Evolutionary conservation across 2,797 vertebrate genomes (phyloP).

Genomic region (Poliocrania exsul): DNA sequence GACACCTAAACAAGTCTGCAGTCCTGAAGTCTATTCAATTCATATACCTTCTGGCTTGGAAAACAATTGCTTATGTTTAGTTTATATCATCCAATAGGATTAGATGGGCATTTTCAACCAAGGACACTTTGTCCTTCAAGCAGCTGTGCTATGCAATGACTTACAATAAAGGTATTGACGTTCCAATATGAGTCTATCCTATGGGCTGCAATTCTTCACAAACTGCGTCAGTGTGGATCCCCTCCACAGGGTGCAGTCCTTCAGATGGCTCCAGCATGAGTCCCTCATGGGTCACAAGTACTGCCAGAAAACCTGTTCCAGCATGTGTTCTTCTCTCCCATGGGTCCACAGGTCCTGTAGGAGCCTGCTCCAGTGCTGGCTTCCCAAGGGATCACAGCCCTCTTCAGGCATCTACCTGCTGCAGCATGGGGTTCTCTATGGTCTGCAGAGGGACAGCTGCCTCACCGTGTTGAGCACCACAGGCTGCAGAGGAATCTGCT

Average conservation of each 20-base stretch:
- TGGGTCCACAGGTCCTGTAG: background rate
- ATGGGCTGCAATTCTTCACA: background rate
- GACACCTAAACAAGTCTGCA: background rate
- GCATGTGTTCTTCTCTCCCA: background rate
- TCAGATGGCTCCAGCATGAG: background rate
- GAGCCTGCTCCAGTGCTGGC: fast-evolving
- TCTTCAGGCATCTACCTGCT: background rate
- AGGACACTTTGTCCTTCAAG: background rate
- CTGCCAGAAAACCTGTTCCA: background rate
- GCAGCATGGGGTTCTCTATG: background rate
- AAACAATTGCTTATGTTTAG: background rate
- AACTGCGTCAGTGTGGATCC: background rate
- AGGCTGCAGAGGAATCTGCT: background rate
- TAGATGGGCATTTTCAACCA: background rate
- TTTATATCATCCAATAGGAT: background rate
- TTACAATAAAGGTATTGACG: background rate
- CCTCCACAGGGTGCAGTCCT: fast-evolving
- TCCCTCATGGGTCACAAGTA: fast-evolving
- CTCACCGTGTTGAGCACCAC: background rate
- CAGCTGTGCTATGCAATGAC: background rate
- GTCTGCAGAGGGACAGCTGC: background rate
- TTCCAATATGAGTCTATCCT: background rate
- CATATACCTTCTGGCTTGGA: background rate
- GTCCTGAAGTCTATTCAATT: background rate
- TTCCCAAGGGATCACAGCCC: background rate